Evolutionary conservation across 2,888 invertebrate species (phyloP).

Genomic region (Cantharis rufa): DNA sequence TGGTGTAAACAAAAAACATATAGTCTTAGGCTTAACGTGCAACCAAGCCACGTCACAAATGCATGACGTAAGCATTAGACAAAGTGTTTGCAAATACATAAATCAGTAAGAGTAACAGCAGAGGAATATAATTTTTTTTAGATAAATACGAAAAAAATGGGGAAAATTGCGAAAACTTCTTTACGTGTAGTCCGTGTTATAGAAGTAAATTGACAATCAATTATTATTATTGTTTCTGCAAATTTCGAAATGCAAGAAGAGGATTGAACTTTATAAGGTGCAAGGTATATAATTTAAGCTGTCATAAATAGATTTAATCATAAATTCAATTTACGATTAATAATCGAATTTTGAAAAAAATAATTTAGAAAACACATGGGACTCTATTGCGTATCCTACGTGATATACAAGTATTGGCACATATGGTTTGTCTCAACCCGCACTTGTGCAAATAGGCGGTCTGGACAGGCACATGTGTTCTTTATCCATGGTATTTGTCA

Average conservation of each 20-base stretch:
- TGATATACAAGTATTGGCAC: conserved; percentile 35
- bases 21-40: too few species aligned
- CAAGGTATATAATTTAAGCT: not conserved
- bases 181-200: not conserved
- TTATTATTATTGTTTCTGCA: too few species aligned
- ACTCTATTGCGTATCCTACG: conserved; percentile 35
- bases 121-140: too few species aligned
- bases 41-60: too few species aligned
- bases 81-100: not conserved
- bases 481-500: conserved; percentile 38
- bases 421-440: conserved; percentile 40
- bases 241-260: too few species aligned
- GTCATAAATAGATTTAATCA: not conserved
- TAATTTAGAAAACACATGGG: conserved; percentile 25
- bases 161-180: not conserved
- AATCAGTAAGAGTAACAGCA: too few species aligned
- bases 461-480: conserved; percentile 36
- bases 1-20: too few species aligned
- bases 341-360: conserved; percentile 11
- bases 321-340: not conserved
- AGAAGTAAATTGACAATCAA: not conserved
- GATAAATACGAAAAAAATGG: too few species aligned
- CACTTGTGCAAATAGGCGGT: conserved; percentile 44
- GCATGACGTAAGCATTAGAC: too few species aligned
- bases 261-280: not conserved